Base-by-base conservation (phyloP, 2,888 invertebrate species). In the Hetaerina titia region DNA sequence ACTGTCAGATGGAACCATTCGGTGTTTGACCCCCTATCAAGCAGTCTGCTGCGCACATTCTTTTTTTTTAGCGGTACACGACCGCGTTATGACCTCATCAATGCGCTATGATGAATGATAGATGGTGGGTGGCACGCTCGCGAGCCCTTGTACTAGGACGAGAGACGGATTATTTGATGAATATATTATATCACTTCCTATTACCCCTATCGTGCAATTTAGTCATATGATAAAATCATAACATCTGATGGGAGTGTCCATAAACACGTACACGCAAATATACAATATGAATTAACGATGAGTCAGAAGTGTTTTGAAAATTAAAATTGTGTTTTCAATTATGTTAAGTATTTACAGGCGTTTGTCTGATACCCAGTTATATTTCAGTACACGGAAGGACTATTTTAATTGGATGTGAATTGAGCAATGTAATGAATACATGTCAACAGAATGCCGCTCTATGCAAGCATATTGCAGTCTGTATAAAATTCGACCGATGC, bases 81-180 rank as follows among this genome's bases (percentile, higher is more conserved):
- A 31, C 31, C 31, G 81, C 81, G 81, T 81, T 31, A 81, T 31
- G 31, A 81, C 81, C 81, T 81, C 81, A 81, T 81, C 81, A 81
- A 25, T 81, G 81, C 31, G 81, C 31, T 13, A 81, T 81, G 81
- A 81, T 81, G 13, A 81, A 31, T 81, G 81, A 81, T 81, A 81
- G 31, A 11, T 22, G 81, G 31, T 81, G 81, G 81, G 31, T 81
- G 81, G 81, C 31, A 31, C 11, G 13, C 81, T 31, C 81, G 81
- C 81, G 81, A 81, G 81, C 13, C 0, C 0, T 31, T 11, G 31
- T 11, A 13, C 81, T 31, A 31, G 31, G 81, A 81, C 25, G 25
- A 81, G 81, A 31, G 81, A 81, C 31, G 74, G 74, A 81, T 81
- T 31, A 81, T 81, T 81, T 81, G 25, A 81, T 81, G 81, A 81